phyloP scores from a whole-genome alignment of 92 coral and sea anemone genomes.

The Micromussa lordhowensis region DNA sequence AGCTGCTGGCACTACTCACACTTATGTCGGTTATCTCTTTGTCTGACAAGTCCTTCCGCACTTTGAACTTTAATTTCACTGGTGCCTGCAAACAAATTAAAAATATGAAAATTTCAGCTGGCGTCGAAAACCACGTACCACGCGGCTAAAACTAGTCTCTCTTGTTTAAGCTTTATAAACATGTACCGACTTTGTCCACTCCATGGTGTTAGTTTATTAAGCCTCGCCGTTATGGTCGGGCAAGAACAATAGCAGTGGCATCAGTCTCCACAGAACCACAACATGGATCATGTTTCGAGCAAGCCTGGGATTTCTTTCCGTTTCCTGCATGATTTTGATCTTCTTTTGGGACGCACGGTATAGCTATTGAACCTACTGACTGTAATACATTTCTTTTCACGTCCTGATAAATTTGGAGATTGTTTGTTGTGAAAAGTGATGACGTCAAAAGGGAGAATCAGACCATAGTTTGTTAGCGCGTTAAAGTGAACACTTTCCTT shows the following conservation, averaged over 20 bases:
- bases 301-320: neutral
- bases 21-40: constrained; percentile 65
- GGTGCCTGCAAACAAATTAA: constrained; percentile 64
- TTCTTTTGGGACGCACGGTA: neutral
- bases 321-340: too few species aligned
- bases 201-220: neutral
- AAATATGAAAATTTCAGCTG: neutral
- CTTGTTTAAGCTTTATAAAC: neutral
- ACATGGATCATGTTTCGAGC: neutral
- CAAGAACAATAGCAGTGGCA: neutral
- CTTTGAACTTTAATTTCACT: constrained; percentile 63
- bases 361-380: neutral
- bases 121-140: neutral
- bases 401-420: neutral
- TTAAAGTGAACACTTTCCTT: neutral
- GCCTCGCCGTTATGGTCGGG: neutral
- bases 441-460: too few species aligned
- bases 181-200: neutral
- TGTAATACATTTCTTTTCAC: neutral
- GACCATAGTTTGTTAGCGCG: too few species aligned
- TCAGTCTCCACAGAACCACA: neutral
- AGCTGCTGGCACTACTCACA: constrained; percentile 55
- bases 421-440: too few species aligned
- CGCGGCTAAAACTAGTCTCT: neutral
- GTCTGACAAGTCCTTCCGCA: constrained; percentile 68